Evolutionary conservation across 1,140 invertebrate genomes (phyloP), one percentile per base, ranked within the genome.

Genomic region (Calephelis virginiensis): DNA sequence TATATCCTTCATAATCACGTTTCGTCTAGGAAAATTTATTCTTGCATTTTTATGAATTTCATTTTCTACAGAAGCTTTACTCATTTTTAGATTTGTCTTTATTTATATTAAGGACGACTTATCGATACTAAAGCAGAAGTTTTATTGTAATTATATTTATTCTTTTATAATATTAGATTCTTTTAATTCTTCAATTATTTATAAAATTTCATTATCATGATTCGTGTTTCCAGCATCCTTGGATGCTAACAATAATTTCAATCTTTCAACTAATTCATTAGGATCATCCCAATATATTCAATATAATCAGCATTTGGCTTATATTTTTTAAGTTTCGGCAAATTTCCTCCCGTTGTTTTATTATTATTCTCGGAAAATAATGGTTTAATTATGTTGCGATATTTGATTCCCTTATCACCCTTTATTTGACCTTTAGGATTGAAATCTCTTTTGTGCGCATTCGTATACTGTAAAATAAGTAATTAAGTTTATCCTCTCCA

Each of bases 131-230:
- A 38, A 43, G 45, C 45, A 46, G 8, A 46, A 46, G 40, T 43
- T 43, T 43, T 61, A 45, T 45, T 61, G 14, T 61, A 9, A 40
- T 37, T 13, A n/a, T 61, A 38, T 61, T 61, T 61, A 61, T 61
- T 61, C 8, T 61, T 64, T 65, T 61, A 73, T 70, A 13, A 69
- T 63, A 47, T 46, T 28, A 40, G 61, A 56, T 47, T 74, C 73
- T 62, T 17, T 62, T 43, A 74, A 66, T 45, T 87, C 85, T 70
- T 90, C 80, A 12, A 89, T 69, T 38, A 89, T 91, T 14, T 80
- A 82, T 13, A 80, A 66, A 62, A 91, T 90, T 81, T 91, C 83
- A 74, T 86, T 89, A 46, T 78, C 65, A 64, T 83, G 71, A 63
- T 70, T 78, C 8, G 60, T 76, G 67, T 89, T 80, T 8, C 83